phyloP scores from a whole-genome alignment of 2,888 invertebrate genomes.

The Lasiommata megera region DNA sequence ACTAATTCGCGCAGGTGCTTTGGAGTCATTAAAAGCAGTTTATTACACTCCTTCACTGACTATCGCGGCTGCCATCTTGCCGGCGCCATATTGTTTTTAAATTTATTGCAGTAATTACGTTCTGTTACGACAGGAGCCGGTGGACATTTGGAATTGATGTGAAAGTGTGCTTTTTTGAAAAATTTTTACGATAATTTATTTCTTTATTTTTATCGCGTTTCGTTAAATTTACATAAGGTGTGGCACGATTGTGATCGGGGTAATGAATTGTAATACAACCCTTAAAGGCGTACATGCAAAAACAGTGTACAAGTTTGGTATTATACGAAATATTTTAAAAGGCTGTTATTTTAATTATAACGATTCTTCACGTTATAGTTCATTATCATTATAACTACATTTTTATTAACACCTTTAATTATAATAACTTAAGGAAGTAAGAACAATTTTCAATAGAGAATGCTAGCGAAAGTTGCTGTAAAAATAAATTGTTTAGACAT shows the following conservation, averaged over 20 bases:
- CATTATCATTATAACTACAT: not conserved
- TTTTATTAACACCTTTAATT: not conserved
- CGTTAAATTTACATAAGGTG: slow-evolving; percentile 27
- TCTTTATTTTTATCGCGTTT: slow-evolving; percentile 30
- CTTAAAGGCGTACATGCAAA: not conserved
- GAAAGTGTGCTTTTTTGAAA: slow-evolving; percentile 33
- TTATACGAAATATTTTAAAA: slow-evolving; percentile 1
- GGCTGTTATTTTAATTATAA: slow-evolving; percentile 1
- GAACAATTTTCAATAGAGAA: not conserved
- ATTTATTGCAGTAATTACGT: slow-evolving; percentile 68
- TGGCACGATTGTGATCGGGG: slow-evolving; percentile 22
- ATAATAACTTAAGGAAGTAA: not conserved
- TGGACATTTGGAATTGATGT: slow-evolving; percentile 43
- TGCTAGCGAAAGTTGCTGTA: too few relatives aligned
- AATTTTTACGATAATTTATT: slow-evolving; percentile 34
- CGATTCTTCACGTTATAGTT: not conserved
- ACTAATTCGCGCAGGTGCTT: slow-evolving; percentile 59
- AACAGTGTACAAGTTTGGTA: not conserved
- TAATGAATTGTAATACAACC: slow-evolving; percentile 30
- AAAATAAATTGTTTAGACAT: too few relatives aligned
- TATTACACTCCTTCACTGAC: slow-evolving; percentile 53
- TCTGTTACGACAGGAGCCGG: slow-evolving; percentile 50
- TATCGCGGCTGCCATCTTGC: slow-evolving; percentile 58
- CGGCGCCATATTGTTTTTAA: slow-evolving; percentile 65
- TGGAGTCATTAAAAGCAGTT: slow-evolving; percentile 60